Evolutionary conservation across 1,140 invertebrate genomes (phyloP), one percentile per base, ranked within the genome.

Genomic region (Caenorhabditis latens): DNA sequence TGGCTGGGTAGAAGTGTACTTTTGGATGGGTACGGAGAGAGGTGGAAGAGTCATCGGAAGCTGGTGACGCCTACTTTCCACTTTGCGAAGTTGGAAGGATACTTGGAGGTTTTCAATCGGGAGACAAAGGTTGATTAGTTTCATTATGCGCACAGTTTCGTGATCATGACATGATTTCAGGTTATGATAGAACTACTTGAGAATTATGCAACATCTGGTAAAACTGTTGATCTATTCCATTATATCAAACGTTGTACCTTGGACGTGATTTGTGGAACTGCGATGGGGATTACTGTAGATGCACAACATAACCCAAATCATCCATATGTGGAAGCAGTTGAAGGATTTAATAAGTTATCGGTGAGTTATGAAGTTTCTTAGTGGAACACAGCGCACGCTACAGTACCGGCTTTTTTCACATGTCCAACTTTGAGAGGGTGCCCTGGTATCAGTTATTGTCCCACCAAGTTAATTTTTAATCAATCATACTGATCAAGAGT

Each of bases 11-110:
- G 61, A 32, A 63, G 61, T 11, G 61, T 63, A 13, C 61, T 63
- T 0, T 14, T 63, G 24, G 61, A 63, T 11, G 61, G 61, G 0
- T 63, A 63, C 14, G 95, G 92, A 91, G 58, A 61, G 14, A 96
- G 96, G 93, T 98, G 96, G 96, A 95, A 95, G 79, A 90, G 91
- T 0, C 93, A 96, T 19, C 94, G 96, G 84, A 96, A 96, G 93
- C 95, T 98, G 91, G 95, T 97, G 14, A 97, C 96, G 3, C 96
- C 96, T 40, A 95, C 96, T 0, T 97, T 97, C 92, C 96, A 97
- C 93, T 96, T 96, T 91, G 95, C 95, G 85, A 96, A 97, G 67
- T 93, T 97, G 71, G 95, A 97, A 88, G 95, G 96, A 88, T 97
- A 97, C 90, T 91, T 96, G 14, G 95, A 95, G 40, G 94, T 96